Evolutionary conservation across 2,888 invertebrate genomes (phyloP).

Genomic region (Balanococcus diminutus): DNA sequence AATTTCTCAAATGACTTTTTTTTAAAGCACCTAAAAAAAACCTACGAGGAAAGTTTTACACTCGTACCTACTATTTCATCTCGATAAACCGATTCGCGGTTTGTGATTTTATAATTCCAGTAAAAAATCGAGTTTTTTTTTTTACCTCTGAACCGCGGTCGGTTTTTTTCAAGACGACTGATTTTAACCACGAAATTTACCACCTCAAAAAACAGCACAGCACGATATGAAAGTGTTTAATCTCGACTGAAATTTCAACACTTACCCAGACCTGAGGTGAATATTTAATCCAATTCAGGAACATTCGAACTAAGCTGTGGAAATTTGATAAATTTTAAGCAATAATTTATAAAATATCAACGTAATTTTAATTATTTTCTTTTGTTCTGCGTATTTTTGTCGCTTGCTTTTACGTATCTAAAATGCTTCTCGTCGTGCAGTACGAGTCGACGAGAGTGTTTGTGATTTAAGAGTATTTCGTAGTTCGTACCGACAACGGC

Average conservation of each 20-base stretch:
- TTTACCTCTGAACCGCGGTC: too few species aligned
- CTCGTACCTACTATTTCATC: too few species aligned
- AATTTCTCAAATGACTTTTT: too few species aligned
- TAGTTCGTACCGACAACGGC: not conserved
- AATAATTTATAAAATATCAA: slow-evolving; percentile 1
- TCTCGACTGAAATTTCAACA: not conserved
- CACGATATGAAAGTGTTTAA: not conserved
- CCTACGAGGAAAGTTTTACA: too few species aligned
- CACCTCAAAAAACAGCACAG: not conserved
- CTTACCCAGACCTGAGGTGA: not conserved
- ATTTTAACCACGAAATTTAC: not conserved
- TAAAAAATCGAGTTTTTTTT: too few species aligned
- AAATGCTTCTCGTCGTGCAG: too few species aligned
- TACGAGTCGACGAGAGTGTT: not conserved
- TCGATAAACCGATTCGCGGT: too few species aligned
- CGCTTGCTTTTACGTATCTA: too few species aligned
- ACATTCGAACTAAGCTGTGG: not conserved
- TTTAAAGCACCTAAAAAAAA: too few species aligned
- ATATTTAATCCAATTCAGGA: not conserved
- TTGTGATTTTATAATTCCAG: too few species aligned
- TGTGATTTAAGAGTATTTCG: not conserved
- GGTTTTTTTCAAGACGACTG: not conserved
- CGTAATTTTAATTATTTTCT: not conserved
- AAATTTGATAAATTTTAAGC: not conserved
- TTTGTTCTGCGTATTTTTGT: not conserved